These are phyloP conservation scores for Seriola quinqueradiata DNA, from an alignment of 2,113 vertebrate genomes.

Conservation along the genomic window DNA sequence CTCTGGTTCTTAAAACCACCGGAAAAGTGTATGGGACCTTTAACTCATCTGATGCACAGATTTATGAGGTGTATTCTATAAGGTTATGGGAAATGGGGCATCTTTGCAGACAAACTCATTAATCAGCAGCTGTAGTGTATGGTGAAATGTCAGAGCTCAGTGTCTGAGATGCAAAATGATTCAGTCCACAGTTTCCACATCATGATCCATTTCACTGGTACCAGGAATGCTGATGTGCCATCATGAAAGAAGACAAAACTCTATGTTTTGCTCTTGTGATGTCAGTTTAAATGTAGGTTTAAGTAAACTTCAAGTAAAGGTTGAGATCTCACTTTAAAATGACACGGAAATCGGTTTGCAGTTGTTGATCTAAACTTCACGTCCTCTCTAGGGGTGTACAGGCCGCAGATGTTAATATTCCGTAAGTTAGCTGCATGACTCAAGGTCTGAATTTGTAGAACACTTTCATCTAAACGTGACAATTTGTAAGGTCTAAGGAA, in stretches of 20 bases:
- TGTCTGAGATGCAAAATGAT: slow-evolving; percentile 32
- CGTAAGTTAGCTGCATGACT: neutral
- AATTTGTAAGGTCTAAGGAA: slow-evolving; percentile 38
- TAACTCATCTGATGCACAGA: neutral
- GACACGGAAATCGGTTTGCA: neutral
- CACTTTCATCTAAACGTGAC: neutral
- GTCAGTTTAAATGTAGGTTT: neutral
- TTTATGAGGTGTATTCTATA: slow-evolving; percentile 14
- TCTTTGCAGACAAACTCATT: slow-evolving; percentile 22
- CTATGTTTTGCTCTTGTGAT: neutral
- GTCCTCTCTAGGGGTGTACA: no score
- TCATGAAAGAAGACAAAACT: neutral
- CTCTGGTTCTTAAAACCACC: no score
- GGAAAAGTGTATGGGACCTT: neutral
- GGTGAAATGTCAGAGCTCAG: slow-evolving; percentile 7
- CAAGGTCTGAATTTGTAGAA: neutral
- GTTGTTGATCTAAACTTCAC: neutral
- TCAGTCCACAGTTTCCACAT: slow-evolving; percentile 39
- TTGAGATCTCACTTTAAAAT: neutral
- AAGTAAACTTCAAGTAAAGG: neutral
- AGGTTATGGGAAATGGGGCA: slow-evolving; percentile 37
- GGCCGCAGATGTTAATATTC: neutral
- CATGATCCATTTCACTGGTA: slow-evolving; percentile 27
- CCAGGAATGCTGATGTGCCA: neutral
- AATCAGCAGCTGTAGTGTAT: slow-evolving; percentile 18